Conservation (phyloP, 2,113 vertebrate genomes). For the Haliaeetus leucogaster region DNA sequence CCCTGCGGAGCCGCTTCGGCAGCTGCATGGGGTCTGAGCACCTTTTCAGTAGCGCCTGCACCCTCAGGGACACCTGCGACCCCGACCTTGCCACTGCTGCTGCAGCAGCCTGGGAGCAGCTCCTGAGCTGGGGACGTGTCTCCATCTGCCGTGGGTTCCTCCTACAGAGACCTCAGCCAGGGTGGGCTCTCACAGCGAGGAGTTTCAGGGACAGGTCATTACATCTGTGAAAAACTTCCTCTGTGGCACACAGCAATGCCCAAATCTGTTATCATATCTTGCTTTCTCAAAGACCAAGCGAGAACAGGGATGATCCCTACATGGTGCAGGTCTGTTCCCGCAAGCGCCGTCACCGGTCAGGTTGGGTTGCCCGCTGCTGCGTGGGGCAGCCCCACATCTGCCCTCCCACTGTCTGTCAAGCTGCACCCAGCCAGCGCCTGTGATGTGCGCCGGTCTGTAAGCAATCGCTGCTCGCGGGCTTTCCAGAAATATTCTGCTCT, state of each 20-base stretch:
- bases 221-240: not conserved
- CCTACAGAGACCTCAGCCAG: fast-evolving
- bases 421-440: not conserved
- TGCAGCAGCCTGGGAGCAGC: not conserved
- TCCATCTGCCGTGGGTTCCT: not conserved
- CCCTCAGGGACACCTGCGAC: not conserved
- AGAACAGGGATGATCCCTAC: not conserved
- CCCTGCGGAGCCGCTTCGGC: not conserved
- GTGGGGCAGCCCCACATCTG: not conserved
- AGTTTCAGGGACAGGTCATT: too few relatives aligned
- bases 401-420: not conserved
- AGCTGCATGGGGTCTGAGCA: not conserved
- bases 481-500: constrained; percentile 35
- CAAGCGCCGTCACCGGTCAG: fast-evolving
- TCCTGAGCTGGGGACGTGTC: not conserved
- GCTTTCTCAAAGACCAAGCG: not conserved
- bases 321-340: not conserved
- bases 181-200: not conserved
- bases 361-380: fast-evolving
- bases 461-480: not conserved
- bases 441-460: not conserved
- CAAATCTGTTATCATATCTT: fast-evolving
- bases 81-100: not conserved
- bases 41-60: not conserved
- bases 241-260: not conserved